These are phyloP conservation scores for Bryconaethiops microstoma DNA, from an alignment of 2,797 vertebrate genomes.

Conservation along the genomic window DNA sequence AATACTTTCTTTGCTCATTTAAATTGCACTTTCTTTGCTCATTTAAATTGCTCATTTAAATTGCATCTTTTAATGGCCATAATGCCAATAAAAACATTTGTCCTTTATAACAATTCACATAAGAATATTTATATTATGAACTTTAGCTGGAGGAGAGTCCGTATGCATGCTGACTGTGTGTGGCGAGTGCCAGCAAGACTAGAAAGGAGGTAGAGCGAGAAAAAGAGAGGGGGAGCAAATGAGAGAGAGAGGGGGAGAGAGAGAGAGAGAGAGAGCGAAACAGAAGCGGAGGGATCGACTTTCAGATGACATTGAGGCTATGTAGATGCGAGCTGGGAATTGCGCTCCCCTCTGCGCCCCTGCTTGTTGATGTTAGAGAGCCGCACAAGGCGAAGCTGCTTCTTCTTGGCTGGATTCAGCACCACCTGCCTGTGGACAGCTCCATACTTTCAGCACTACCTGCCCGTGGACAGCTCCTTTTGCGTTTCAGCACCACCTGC, in stretches of 20 bases:
- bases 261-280: too few relatives aligned
- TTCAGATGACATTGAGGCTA: conserved; percentile 87
- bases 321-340: conserved; percentile 79
- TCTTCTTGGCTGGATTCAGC: conserved; percentile 76
- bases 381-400: conserved; percentile 77
- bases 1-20: too few relatives aligned
- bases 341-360: conserved; percentile 61
- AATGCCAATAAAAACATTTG: too few relatives aligned
- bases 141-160: conserved; percentile 1
- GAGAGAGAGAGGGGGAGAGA: background rate
- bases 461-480: background rate
- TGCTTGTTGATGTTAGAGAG: conserved; percentile 82
- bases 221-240: background rate
- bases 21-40: background rate
- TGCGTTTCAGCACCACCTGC: background rate
- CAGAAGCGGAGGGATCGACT: conserved; percentile 71
- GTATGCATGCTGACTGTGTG: background rate
- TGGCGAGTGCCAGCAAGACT: background rate
- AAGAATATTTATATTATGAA: background rate
- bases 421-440: conserved; percentile 14
- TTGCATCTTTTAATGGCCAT: background rate
- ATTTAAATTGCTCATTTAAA: background rate
- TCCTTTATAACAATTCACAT: too few relatives aligned
- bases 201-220: background rate
- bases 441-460: background rate